phyloP scores from a whole-genome alignment of 2,113 vertebrate species.

The Pomatorhinus ruficollis region DNA sequence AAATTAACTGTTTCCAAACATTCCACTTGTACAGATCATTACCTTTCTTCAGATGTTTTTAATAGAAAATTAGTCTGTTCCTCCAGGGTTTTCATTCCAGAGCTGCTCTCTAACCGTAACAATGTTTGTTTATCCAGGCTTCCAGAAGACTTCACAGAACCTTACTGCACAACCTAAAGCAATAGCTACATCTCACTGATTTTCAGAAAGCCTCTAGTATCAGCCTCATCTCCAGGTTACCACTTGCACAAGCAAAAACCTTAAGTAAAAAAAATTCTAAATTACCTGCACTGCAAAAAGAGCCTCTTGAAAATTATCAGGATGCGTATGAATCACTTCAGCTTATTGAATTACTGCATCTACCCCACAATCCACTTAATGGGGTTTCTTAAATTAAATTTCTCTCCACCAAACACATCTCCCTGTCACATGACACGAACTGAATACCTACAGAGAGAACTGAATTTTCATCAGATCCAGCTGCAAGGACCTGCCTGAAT shows the following conservation, averaged over 20 bases:
- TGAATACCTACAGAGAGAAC: background rate
- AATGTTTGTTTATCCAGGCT: background rate
- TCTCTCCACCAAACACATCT: background rate
- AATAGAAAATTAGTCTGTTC: background rate
- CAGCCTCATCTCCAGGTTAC: background rate
- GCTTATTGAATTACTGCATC: background rate
- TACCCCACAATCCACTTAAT: background rate
- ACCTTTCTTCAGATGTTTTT: conserved; percentile 2
- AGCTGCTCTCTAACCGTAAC: background rate
- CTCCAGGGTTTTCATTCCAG: background rate
- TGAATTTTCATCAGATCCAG: background rate
- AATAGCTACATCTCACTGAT: background rate
- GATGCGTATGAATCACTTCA: background rate
- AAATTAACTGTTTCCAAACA: conserved; percentile 16
- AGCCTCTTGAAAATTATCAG: background rate
- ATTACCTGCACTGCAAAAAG: background rate
- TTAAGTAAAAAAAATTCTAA: background rate
- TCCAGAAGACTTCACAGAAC: background rate
- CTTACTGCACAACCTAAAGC: background rate
- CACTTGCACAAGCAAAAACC: background rate
- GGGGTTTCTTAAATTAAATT: background rate
- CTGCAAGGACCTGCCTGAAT: background rate
- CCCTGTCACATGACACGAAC: background rate
- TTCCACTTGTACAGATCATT: background rate
- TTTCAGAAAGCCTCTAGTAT: background rate